Evolutionary conservation across 2,113 vertebrate genomes (phyloP), one percentile per base, ranked within the genome.

Genomic region (Elephantulus edwardii): DNA sequence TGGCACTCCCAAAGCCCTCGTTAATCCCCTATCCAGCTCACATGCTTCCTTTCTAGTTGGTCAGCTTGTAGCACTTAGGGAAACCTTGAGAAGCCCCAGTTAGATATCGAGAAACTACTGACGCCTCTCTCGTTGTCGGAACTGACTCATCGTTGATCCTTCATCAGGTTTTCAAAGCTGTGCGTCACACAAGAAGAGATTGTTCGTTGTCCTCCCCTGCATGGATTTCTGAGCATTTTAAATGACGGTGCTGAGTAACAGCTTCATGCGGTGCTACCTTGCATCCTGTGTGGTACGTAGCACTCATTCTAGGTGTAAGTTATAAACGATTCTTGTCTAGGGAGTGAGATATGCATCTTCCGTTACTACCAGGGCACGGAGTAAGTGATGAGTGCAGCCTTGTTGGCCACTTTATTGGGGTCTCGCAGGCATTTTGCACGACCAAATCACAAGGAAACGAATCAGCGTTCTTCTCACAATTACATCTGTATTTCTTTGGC

Each of bases 371-470:
- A 11, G 54, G 5, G 11, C 30, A 30, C 54, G 26, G 13, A 33
- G 17, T 22, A 66, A n/a, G 4, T 46, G 14, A 48, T 28, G 30
- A 86, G 52, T 26, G 68, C 13, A 8, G 79, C 79, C 52, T 83
- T 60, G 44, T 20, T 56, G 14, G 4, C 16, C 33, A 19, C 50
- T 64, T 86, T 71, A 66, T 52, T 38, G 62, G 35, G 83, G n/a
- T 68, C 30, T 28, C 38, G 19, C 16, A 35, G 72, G 28, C 56
- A n/a, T 40, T 19, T 56, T 54, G 20, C 42, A 76, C 88, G 54
- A 33, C 22, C 7, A 74, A 40, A 46, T 35, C 46, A 82, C 33
- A 86, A 84, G 11, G 60, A 79, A 91, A 79, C 22, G 89, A 79
- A 79, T n/a, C n/a, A n/a, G n/a, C 26, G 70, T 28, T 10, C 7